These are phyloP conservation scores for Beris morrisii DNA, from an alignment of 2,888 invertebrate species.

Conservation along the genomic window DNA sequence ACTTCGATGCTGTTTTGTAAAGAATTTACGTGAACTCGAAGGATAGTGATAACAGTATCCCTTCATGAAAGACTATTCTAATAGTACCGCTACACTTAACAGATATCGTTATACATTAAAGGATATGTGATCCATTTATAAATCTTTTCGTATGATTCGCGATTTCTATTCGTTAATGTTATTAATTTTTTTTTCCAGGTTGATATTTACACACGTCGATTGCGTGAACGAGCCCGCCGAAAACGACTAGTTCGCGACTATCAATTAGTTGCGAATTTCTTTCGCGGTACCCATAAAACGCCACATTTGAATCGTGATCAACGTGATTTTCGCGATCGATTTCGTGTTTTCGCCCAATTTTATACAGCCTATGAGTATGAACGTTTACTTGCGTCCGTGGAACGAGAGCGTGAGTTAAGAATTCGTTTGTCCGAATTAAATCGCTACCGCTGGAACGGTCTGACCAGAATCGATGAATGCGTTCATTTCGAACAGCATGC, in stretches of 20 bases:
- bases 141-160: neutral
- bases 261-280: conserved; percentile 85
- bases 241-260: conserved; percentile 90
- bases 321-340: conserved; percentile 72
- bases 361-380: conserved; percentile 84
- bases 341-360: conserved; percentile 86
- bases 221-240: conserved; percentile 82
- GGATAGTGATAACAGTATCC: no score
- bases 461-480: conserved; percentile 81
- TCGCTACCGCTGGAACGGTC: conserved; percentile 83
- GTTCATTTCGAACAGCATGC: conserved; percentile 84
- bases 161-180: neutral
- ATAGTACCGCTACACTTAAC: no score
- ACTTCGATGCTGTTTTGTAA: no score
- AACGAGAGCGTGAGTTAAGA: conserved; percentile 82
- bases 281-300: conserved; percentile 62
- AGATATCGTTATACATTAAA: no score
- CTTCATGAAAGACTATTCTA: no score
- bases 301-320: conserved; percentile 58
- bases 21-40: no score
- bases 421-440: conserved; percentile 79
- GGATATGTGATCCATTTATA: no score
- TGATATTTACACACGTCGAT: conserved; percentile 83
- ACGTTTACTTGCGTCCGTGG: conserved; percentile 73
- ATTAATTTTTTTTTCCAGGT: conserved; percentile 55